Base-by-base conservation (phyloP, 2,888 invertebrate species). In the Synergus itoensis region DNA sequence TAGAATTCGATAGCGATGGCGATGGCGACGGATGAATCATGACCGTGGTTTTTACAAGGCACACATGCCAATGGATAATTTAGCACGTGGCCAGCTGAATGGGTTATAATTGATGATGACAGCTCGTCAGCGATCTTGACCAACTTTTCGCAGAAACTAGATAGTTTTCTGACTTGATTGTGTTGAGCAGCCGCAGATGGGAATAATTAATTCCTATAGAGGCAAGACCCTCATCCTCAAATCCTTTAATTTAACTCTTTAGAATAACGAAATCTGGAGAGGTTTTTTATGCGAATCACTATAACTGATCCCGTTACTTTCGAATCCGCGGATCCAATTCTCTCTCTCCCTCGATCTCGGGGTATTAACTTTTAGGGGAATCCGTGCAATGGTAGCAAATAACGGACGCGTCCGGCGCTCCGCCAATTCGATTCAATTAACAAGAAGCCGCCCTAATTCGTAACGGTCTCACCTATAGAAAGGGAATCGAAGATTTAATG, bases 81-180 rank as follows among this genome's bases (percentile, higher is more conserved):
- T 89, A 90, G 88, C 86, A 87, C 87, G 84, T 83, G 84, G 84
- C 84, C 80, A 84, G 78, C 81, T 90, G 88, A 90, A 90, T 90
- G 90, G 89, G 86, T 90, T 89, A 89, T 90, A 90, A 90, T 90
- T 90, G 90, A 89, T 87, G 90, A 89, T 90, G 90, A 90, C 90
- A 89, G 90, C 83, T 86, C 87, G 88, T 90, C 88, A 87, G 79
- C 11, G 41, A n/a, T n/a, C 64, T 48, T 28, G 21, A 8, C 41
- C 18, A 76, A 5, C 60, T 53, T 41, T 62, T 60, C 12, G 60
- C 14, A 18, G 76, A 41, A 36, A 60, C 36, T 75, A 18, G 21
- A 62, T 62, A 28, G 14, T 62, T 62, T 62, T 28, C 28, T 28
- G 28, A 21, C 14, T 0, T 21, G 1, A 62, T 62, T 62, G 28